Base-by-base conservation (phyloP, 2,888 invertebrate species). In the Macrophya annulata region DNA sequence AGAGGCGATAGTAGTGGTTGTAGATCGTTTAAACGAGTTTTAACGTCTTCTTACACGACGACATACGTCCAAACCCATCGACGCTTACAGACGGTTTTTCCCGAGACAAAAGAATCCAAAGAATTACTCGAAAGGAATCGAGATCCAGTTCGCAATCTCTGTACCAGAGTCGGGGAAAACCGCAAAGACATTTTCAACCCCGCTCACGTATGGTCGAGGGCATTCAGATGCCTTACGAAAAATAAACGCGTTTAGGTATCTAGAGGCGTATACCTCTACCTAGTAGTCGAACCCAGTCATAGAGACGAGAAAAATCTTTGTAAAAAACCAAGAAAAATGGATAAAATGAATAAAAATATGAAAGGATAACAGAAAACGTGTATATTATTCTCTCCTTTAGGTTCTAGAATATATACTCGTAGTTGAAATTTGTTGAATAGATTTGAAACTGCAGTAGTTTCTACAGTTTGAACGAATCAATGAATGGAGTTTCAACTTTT, bases 121-220 rank as follows among this genome's bases (percentile, higher is more conserved):
- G 72, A 45, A 74, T 74, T 74, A 43, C 72, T 43, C 4, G 45
- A 74, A 74, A 43, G 12, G 45, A 74, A 15, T 17, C 31, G 17
- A 68, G 68, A 37, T 77, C 48, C 45, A 77, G 55, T 62, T 62
- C 43, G n/a, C 37, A 81, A 62, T 59, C 81, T 31, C n/a, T 81
- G 37, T 21, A 25, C 40, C 1, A 6, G 15, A 59, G 40, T 21
- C 40, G 37, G 43, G 17, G 43, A 21, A 81, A 81, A 62, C 45
- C 37, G 51, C 48, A 81, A 43, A 25, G 25, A 15, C 21, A 21
- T 62, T 62, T 43, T 25, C 40, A 81, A 81, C 15, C 17, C 81
- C 17, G 15, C n/a, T 59, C 81, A 59, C 81, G 81, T 81, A 81
- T 81, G 43, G 81, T 15, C 10, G 43, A 62, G n/a, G 59, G 81